Percentiles rank a stretch among this genome's conserved stretches.
phyloP scores from a whole-genome alignment of 2,113 vertebrate species.

The Nannobrachium achirus region DNA sequence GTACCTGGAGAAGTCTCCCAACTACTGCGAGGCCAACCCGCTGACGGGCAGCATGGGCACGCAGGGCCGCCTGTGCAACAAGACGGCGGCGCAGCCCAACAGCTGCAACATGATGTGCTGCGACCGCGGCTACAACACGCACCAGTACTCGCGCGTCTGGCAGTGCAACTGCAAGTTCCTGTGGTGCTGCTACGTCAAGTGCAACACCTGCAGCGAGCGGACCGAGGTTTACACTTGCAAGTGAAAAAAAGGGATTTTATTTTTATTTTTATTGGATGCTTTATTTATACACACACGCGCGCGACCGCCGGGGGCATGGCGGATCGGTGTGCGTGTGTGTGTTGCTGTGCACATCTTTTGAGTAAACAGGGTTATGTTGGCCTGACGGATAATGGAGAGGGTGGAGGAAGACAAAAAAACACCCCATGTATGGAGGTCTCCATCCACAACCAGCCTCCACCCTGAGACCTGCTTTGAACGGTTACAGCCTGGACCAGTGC shows the following conservation, averaged over 20 bases:
- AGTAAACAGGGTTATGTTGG: no score
- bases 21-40: slow-evolving; percentile 94
- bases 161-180: slow-evolving; percentile 98
- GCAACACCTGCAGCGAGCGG: slow-evolving; percentile 96
- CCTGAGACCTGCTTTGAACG: no score
- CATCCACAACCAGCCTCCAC: no score
- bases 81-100: slow-evolving; percentile 88
- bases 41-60: slow-evolving; percentile 91
- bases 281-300: slow-evolving; percentile 16
- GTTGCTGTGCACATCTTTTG: not conserved
- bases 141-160: slow-evolving; percentile 95
- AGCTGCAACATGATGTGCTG: slow-evolving; percentile 97
- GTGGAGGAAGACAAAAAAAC: no score
- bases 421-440: no score
- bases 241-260: slow-evolving; percentile 66
- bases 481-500: no score
- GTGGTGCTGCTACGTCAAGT: slow-evolving; percentile 97
- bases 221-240: slow-evolving; percentile 96
- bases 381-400: no score
- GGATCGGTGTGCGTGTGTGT: no score
- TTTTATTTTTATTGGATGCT: slow-evolving; percentile 42
- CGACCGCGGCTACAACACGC: slow-evolving; percentile 93
- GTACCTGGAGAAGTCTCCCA: slow-evolving; percentile 94
- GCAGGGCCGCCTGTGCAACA: slow-evolving; percentile 94
- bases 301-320: no score